Evolutionary conservation across 2,113 vertebrate species (phyloP).

Genomic region (Heterocephalus glaber): DNA sequence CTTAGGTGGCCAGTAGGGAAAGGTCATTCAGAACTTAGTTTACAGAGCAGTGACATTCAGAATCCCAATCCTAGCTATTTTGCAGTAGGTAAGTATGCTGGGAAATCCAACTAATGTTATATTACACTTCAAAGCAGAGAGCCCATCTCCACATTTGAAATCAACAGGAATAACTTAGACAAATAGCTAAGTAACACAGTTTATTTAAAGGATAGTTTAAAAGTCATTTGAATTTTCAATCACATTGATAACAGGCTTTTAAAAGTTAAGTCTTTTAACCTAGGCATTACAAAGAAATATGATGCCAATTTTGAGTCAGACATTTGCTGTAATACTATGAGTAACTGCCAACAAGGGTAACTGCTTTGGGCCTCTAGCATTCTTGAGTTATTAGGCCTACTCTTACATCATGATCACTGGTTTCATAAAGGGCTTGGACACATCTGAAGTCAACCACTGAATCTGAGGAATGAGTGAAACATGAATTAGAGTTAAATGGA

Average conservation of each 20-base stretch:
- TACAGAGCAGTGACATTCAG: slow-evolving; percentile 8
- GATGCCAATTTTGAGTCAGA: not conserved
- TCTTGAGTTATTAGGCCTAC: slow-evolving; percentile 36
- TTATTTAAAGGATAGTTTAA: slow-evolving; percentile 61
- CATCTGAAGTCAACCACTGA: slow-evolving; percentile 54
- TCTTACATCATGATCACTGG: slow-evolving; percentile 72
- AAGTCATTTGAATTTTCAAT: slow-evolving; percentile 41
- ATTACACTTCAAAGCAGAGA: slow-evolving; percentile 3
- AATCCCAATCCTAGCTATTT: not conserved
- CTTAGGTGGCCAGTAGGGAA: not conserved
- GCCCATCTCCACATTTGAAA: slow-evolving; percentile 2
- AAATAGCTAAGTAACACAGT: not conserved
- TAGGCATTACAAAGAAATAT: slow-evolving; percentile 36
- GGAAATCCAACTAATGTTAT: not conserved
- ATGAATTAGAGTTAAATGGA: slow-evolving; percentile 67
- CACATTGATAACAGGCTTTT: slow-evolving; percentile 3
- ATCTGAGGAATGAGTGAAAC: slow-evolving; percentile 69
- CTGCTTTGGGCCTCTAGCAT: not conserved
- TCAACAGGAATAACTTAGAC: slow-evolving; percentile 36
- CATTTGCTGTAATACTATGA: slow-evolving; percentile 37
- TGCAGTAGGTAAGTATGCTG: not conserved
- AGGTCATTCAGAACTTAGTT: not conserved
- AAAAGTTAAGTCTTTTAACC: slow-evolving; percentile 12
- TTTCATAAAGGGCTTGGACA: slow-evolving; percentile 76
- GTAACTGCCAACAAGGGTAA: not conserved